Percentiles rank a stretch among this genome's conserved stretches.
Conservation (phyloP, 1,140 invertebrate species). For the Druon quercuslanigerum region DNA sequence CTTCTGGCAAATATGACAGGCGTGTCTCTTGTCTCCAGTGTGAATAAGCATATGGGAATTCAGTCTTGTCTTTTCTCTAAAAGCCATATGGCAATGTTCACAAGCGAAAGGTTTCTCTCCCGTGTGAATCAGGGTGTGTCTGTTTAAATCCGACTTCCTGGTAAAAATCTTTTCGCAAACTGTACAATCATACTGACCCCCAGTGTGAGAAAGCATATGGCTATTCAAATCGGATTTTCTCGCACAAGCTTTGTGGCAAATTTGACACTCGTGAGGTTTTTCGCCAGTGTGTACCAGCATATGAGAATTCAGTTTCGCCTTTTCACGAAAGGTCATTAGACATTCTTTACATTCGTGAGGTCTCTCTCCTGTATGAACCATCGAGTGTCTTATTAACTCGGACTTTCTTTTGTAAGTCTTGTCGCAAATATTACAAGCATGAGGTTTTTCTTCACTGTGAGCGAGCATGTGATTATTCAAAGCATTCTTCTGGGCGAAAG, state of each 20-base stretch:
- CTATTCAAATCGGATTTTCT: conserved; percentile 71
- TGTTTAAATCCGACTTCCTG: conserved; percentile 81
- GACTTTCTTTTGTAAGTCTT: conserved; percentile 76
- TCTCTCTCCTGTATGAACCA: conserved; percentile 76
- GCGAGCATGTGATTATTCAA: conserved; percentile 71
- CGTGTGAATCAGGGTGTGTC: conserved; percentile 83
- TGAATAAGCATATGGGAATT: conserved; percentile 73
- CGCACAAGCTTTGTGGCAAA: conserved; percentile 70
- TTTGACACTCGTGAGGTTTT: conserved; percentile 81
- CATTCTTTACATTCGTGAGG: conserved; percentile 77
- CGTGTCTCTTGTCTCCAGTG: conserved; percentile 73
- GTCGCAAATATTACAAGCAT: conserved; percentile 75
- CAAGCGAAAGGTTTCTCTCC: conserved; percentile 84
- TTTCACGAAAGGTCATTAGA: conserved; percentile 75
- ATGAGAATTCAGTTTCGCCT: conserved; percentile 81
- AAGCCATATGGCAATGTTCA: conserved; percentile 80
- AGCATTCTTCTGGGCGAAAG: conserved; percentile 66
- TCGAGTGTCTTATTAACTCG: conserved; percentile 74
- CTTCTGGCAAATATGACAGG: conserved; percentile 77
- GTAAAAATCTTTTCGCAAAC: conserved; percentile 85
- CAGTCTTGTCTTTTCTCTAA: conserved; percentile 71
- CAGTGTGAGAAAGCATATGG: conserved; percentile 73
- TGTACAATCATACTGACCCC: conserved; percentile 81
- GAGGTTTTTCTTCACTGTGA: conserved; percentile 76
- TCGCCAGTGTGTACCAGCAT: conserved; percentile 84